Percentiles rank a stretch among this genome's conserved stretches.
phyloP scores from a whole-genome alignment of 2,113 vertebrate species.

The Bucco capensis region DNA sequence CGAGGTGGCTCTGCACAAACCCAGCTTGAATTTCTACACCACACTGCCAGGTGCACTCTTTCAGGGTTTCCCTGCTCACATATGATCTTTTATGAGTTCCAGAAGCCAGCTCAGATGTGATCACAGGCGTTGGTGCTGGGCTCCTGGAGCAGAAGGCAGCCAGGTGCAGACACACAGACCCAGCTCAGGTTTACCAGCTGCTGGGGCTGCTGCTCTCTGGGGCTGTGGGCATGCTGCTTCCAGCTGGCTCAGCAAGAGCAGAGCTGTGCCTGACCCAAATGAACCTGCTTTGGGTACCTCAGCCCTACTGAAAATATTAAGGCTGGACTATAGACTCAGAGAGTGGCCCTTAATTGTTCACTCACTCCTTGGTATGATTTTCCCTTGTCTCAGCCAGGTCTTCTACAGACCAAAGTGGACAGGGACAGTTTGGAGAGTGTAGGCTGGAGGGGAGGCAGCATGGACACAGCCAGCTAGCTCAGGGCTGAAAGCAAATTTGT shows the following conservation, averaged over 20 bases:
- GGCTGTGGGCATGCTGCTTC: accelerated
- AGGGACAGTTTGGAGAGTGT: background rate
- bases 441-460: background rate
- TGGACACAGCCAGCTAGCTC: accelerated
- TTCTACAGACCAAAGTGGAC: background rate
- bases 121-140: background rate
- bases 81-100: accelerated
- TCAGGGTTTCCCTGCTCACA: background rate
- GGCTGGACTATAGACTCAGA: background rate
- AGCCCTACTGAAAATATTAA: background rate
- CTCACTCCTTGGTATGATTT: background rate
- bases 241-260: background rate
- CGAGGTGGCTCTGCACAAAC: background rate
- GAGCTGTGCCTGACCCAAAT: background rate
- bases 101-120: background rate
- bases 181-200: background rate
- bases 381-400: background rate
- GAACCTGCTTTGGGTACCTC: background rate
- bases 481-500: background rate
- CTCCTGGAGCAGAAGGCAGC: background rate
- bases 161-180: accelerated
- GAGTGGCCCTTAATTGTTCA: background rate
- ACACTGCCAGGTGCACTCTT: accelerated
- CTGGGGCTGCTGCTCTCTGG: background rate
- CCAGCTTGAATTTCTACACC: background rate